phyloP scores from a whole-genome alignment of 2,797 vertebrate genomes.

The Xenentodon cancila region DNA sequence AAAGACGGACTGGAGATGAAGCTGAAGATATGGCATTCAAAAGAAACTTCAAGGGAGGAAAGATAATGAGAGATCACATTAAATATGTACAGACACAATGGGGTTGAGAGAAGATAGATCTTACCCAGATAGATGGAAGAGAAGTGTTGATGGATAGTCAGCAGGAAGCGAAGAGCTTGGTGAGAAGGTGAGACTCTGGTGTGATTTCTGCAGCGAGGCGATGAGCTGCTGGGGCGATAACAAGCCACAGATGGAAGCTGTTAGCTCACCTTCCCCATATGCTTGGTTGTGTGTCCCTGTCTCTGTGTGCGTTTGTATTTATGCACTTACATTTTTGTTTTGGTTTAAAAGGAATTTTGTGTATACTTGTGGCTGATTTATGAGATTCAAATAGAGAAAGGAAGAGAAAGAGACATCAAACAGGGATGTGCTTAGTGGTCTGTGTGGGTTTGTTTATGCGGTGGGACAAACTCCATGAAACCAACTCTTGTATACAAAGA shows the following conservation, averaged over 20 bases:
- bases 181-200: constrained; percentile 48
- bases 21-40: constrained; percentile 28
- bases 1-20: constrained; percentile 38
- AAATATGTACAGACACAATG: constrained; percentile 17
- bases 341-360: constrained; percentile 26
- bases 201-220: constrained; percentile 50
- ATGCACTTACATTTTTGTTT: constrained; percentile 31
- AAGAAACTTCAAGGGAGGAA: constrained; percentile 27
- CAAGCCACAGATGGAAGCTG: constrained; percentile 69
- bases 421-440: constrained; percentile 2
- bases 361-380: constrained; percentile 33
- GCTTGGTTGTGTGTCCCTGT: constrained; percentile 19
- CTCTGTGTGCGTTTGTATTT: constrained; percentile 24
- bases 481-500: not conserved
- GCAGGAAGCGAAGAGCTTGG: constrained; percentile 41
- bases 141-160: constrained; percentile 40
- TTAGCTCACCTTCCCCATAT: constrained; percentile 48
- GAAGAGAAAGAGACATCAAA: constrained; percentile 8
- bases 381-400: constrained; percentile 7
- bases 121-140: constrained; percentile 31
- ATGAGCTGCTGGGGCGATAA: constrained; percentile 63
- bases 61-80: constrained; percentile 23
- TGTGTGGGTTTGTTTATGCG: constrained; percentile 8
- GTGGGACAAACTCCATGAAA: constrained; percentile 8
- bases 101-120: constrained; percentile 15